Evolutionary conservation across 2,888 invertebrate genomes (phyloP), one percentile per base, ranked within the genome.

Genomic region (Rhamnusium bicolor): DNA sequence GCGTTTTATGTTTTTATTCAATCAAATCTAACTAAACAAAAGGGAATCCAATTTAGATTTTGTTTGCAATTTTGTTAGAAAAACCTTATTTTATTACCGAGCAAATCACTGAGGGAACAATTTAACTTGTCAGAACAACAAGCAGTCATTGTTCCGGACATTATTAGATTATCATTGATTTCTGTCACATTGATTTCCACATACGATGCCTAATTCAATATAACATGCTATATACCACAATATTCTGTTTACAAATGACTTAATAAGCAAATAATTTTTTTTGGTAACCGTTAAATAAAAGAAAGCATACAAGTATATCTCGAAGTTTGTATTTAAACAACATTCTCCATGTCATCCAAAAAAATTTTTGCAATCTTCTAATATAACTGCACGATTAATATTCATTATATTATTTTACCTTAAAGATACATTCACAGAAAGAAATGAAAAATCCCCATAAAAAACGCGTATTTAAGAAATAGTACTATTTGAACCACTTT

Each of bases 1-100:
- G 86, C 86, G 86, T 86, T 87, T 87, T 87, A 86, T 86, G 85
- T 86, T 87, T 87, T 86, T 86, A 86, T 86, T 84, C 85, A 85
- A 87, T 87, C 86, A 85, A 84, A 84, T 82, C 83, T 80, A 81
- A 81, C 82, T 83, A 82, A 83, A 83, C 83, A 81, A 81, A 81
- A 79, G 81, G 80, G 73, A 83, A 85, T 85, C 83, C 83, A 83
- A 85, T 85, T 85, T 84, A 77, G 82, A 83, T 80, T 84, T 83
- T 82, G 80, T 84, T 83, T 83, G 78, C 83, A 81, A 82, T 83
- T 83, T 84, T 83, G 82, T 81, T 80, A 78, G 82, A 81, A 82
- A 82, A 81, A 83, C 78, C 81, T 83, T 83, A 84, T 84, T 83
- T 75, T 81, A 82, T 84, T 82, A 82, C 73, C 74, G 78, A 74